Conservation (phyloP, 2,113 vertebrate genomes). For the Rattus norvegicus region GRCr8 NC_086022.1:169716001-169716500, state of each 20-base stretch:
- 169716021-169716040: background rate
- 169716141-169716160: background rate
- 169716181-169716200: background rate
- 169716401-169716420: background rate
- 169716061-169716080: background rate
- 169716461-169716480: background rate
- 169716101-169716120: background rate
- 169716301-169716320: background rate
- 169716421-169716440: background rate
- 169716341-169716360: background rate
- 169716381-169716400: background rate
- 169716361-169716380: background rate
- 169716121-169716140: background rate
- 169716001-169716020: background rate
- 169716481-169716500: background rate
- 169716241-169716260: too few species aligned
- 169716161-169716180: too few species aligned
- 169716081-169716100: background rate
- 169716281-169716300: background rate
- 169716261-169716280: background rate
- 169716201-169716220: background rate
- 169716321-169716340: background rate
- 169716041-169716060: too few species aligned
- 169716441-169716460: background rate
- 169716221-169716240: background rate